phyloP scores from a whole-genome alignment of 2,113 vertebrate species.

The Dinomys branickii region DNA sequence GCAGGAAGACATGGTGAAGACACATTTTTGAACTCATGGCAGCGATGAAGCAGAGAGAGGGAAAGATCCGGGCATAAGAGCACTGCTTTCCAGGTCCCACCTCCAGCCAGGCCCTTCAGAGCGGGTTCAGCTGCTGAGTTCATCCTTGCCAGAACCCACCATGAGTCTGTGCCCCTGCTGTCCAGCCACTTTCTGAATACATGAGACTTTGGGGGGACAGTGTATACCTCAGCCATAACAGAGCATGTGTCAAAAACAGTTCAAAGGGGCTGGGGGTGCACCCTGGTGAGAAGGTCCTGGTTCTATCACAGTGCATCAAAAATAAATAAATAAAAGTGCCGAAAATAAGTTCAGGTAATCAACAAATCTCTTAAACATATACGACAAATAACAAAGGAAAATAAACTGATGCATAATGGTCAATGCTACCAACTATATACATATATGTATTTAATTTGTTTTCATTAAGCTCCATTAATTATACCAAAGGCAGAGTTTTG shows the following conservation, averaged over 20 bases:
- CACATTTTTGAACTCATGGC: background rate
- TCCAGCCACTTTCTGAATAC: accelerated
- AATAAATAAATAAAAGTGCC: background rate
- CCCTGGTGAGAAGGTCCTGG: background rate
- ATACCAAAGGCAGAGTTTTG: background rate
- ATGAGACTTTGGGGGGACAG: background rate
- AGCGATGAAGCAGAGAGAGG: background rate
- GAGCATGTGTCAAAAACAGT: background rate
- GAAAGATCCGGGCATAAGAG: background rate
- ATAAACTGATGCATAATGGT: background rate
- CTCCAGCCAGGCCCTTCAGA: background rate
- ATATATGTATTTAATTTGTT: background rate
- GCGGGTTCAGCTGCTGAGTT: accelerated
- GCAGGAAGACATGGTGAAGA: background rate
- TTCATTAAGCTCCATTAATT: background rate
- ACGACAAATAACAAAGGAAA: background rate
- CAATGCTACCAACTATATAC: background rate
- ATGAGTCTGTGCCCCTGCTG: accelerated
- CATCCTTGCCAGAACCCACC: background rate
- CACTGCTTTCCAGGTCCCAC: background rate
- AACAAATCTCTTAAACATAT: background rate
- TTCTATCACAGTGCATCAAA: background rate
- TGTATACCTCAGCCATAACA: background rate
- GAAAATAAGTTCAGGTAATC: background rate
- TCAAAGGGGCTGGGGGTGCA: background rate